Conservation (phyloP, 1,140 invertebrate genomes). For the Drosophila sturtevanti region DNA sequence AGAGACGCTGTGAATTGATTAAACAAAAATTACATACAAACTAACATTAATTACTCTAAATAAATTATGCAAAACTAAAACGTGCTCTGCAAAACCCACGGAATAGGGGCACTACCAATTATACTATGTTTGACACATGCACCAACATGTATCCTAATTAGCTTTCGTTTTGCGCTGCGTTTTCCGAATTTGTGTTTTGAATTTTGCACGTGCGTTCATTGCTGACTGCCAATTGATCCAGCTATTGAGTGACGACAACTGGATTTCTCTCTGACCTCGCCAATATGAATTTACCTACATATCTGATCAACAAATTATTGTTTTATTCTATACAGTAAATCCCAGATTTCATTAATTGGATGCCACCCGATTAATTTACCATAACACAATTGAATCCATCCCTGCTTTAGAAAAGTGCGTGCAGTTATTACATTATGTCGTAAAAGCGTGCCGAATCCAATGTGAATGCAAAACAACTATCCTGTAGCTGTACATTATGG, state of each 20-base stretch:
- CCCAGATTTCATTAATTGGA: constrained; percentile 81
- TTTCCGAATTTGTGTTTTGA: constrained; percentile 33
- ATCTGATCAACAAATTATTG: constrained; percentile 54
- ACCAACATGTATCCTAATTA: constrained; percentile 19
- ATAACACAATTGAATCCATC: constrained; percentile 77
- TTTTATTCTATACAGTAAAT: constrained; percentile 76
- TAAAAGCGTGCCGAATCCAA: constrained; percentile 61
- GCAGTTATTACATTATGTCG: constrained; percentile 74
- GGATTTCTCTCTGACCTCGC: constrained; percentile 18
- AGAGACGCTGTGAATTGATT: constrained; percentile 77
- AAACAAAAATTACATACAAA: constrained; percentile 64
- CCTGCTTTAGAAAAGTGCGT: constrained; percentile 77
- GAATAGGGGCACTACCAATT: constrained; percentile 31
- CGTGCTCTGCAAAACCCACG: constrained; percentile 53
- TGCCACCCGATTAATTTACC: constrained; percentile 68
- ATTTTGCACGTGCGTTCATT: constrained; percentile 63
- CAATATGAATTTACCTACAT: constrained; percentile 31
- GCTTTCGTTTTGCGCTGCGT: constrained; percentile 34
- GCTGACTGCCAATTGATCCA: constrained; percentile 35
- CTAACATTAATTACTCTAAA: constrained; percentile 58
- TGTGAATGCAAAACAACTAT: constrained; percentile 60
- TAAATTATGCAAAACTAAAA: constrained; percentile 69
- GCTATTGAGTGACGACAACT: constrained; percentile 32
- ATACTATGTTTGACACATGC: constrained; percentile 4
- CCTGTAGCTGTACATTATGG: constrained; percentile 73